Evolutionary conservation across 2,797 vertebrate genomes (phyloP).

Genomic region (Thunnus albacares): DNA sequence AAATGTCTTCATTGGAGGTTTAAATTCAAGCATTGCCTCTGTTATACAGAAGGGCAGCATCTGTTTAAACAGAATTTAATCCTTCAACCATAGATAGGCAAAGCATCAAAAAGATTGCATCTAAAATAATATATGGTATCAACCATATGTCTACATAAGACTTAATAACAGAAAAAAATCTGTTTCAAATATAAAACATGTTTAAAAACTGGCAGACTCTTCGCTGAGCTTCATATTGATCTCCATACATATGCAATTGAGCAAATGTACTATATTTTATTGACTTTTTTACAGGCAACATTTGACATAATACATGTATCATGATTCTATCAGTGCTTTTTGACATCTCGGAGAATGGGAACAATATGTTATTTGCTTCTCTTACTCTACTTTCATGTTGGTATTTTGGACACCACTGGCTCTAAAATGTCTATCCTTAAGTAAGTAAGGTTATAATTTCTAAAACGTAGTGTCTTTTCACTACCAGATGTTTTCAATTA

Average conservation of each 20-base stretch:
- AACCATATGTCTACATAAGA: conserved; percentile 59
- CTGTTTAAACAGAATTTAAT: conserved; percentile 28
- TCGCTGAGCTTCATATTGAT: neutral
- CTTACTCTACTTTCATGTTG: neutral
- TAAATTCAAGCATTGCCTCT: conserved; percentile 37
- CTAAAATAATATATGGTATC: conserved; percentile 32
- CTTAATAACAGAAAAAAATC: conserved; percentile 36
- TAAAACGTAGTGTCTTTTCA: neutral
- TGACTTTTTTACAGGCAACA: neutral
- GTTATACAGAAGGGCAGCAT: conserved; percentile 29
- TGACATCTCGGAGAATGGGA: conserved; percentile 1
- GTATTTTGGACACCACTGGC: neutral
- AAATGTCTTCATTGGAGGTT: conserved; percentile 17
- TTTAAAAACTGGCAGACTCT: conserved; percentile 15
- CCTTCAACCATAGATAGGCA: conserved; percentile 31
- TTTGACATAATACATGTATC: neutral
- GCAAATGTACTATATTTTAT: neutral
- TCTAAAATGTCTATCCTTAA: neutral
- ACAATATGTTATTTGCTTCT: neutral
- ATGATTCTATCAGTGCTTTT: conserved; percentile 9
- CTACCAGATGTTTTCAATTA: neutral
- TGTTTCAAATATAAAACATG: conserved; percentile 34
- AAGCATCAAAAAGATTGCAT: conserved; percentile 15
- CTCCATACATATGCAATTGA: neutral
- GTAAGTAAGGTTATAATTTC: conserved; percentile 8